These are phyloP conservation scores for Chironomus tepperi DNA, from an alignment of 1,140 invertebrate genomes.

Conservation along the genomic window DNA sequence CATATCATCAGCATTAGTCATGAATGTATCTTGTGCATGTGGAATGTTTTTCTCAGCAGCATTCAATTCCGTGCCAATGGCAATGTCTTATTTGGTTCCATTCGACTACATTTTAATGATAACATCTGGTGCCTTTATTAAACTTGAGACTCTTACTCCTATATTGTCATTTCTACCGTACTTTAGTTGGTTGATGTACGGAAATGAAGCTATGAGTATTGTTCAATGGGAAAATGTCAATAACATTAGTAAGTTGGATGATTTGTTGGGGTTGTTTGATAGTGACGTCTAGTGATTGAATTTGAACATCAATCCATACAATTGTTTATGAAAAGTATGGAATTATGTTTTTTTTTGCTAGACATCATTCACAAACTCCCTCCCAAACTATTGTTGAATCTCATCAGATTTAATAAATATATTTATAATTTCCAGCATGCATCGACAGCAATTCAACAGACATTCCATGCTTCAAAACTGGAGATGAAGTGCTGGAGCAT, in stretches of 20 bases:
- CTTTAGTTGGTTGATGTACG: conserved; percentile 87
- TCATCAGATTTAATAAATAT: not conserved
- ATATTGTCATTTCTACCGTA: conserved; percentile 79
- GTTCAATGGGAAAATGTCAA: conserved; percentile 65
- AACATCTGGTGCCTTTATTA: conserved; percentile 74
- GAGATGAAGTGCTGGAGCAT: conserved; percentile 57
- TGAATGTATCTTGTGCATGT: conserved; percentile 75
- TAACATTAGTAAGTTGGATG: conserved; percentile 61
- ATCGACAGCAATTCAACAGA: conserved; percentile 42
- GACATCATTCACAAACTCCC: no score
- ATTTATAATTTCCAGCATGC: conserved; percentile 52
- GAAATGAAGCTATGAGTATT: conserved; percentile 78
- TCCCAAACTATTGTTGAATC: no score
- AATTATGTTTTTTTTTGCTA: no score
- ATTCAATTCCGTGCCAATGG: conserved; percentile 67
- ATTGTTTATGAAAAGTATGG: no score
- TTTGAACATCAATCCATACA: conserved; percentile 25
- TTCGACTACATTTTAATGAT: conserved; percentile 84
- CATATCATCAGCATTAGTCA: conserved; percentile 59
- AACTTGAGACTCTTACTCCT: conserved; percentile 69
- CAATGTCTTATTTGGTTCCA: conserved; percentile 75
- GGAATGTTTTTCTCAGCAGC: conserved; percentile 77
- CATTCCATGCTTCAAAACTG: conserved; percentile 60
- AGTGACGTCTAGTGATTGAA: conserved; percentile 25
- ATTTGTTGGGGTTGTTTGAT: not conserved